Conservation (phyloP, 2,888 invertebrate species). For the Cactoblastis cactorum region DNA sequence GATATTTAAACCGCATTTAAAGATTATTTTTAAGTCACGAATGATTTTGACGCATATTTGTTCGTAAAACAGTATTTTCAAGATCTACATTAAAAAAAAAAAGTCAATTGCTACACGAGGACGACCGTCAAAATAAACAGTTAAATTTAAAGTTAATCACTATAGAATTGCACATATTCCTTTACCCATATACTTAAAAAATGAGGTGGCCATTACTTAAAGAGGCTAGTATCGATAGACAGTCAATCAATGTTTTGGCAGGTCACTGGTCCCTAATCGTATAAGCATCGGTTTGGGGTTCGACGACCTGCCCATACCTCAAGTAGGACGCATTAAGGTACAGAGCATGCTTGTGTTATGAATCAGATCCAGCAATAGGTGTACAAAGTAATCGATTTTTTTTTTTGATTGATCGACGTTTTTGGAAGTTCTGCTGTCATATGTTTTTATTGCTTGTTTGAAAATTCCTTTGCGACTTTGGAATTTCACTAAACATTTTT, state of each 20-base stretch:
- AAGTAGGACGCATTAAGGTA: conserved; percentile 4
- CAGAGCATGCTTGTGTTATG: background rate
- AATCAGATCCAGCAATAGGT: background rate
- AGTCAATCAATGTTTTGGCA: conserved; percentile 13
- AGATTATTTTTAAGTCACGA: too few relatives aligned
- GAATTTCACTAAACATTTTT: too few relatives aligned
- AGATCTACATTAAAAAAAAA: too few relatives aligned
- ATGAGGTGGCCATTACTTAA: background rate
- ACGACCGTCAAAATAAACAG: too few relatives aligned
- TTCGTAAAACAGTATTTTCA: too few relatives aligned
- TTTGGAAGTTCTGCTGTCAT: background rate
- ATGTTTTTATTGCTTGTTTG: too few relatives aligned
- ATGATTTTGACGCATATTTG: too few relatives aligned
- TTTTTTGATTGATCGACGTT: background rate
- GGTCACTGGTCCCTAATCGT: conserved; percentile 66
- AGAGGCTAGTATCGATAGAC: conserved; percentile 4
- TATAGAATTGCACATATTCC: too few relatives aligned
- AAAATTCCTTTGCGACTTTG: too few relatives aligned
- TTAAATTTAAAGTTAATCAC: too few relatives aligned
- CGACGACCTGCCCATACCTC: conserved; percentile 32
- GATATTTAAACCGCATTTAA: too few relatives aligned
- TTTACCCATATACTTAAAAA: background rate
- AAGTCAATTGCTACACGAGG: too few relatives aligned
- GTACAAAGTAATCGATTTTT: background rate
- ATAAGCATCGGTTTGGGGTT: conserved; percentile 42